Base-by-base conservation (phyloP, 2,888 invertebrate species). In the Campoplex capitator region DNA sequence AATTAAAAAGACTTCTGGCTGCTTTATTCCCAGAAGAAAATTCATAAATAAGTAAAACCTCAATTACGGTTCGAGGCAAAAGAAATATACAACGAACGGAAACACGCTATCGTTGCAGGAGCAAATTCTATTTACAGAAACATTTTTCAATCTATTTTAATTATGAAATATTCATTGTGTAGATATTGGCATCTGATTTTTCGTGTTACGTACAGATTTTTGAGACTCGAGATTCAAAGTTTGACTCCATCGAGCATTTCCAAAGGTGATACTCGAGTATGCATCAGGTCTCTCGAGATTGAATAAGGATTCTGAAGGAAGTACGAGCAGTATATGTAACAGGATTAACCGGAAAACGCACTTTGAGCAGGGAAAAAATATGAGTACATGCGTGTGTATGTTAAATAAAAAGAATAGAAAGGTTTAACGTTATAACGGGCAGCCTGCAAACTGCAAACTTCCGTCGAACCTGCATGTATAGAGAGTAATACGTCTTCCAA, bases 371-470 rank as follows among this genome's bases (percentile, higher is more conserved):
- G 18, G n/a, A 73, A 9, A 35, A 73, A 73, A 73, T 32, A 32
- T 8, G 4, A 54, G 18, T 9, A 28, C 35, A 73, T n/a, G 58
- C n/a, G 23, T 28, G 58, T 58, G 9, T 56, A n/a, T 56, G 2
- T 8, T 56, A n/a, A 0, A 3, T 32, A 28, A n/a, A 58, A 58
- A 58, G 13, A 13, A 58, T 3, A 58, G 11, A 32, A 58, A 32
- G 28, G 23, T 8, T 23, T 16, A 79, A 73, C 76, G 42, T 3
- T 6, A 38, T 42, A 62, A 51, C 18, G 23, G 73, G 87, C 85
- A 87, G 67, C 88, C 89, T 82, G 88, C 83, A 85, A 88, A 89
- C 87, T 88, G 87, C 88, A 77, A 89, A 89, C 88, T 89, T 89
- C 89, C 89, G 87, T 86, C 83, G 62, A 54, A 82, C 70, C 54